A percentile compares a stretch with the other conserved stretches of the same genome.
Conservation (phyloP, 2,113 vertebrate species). For the human region DNA sequence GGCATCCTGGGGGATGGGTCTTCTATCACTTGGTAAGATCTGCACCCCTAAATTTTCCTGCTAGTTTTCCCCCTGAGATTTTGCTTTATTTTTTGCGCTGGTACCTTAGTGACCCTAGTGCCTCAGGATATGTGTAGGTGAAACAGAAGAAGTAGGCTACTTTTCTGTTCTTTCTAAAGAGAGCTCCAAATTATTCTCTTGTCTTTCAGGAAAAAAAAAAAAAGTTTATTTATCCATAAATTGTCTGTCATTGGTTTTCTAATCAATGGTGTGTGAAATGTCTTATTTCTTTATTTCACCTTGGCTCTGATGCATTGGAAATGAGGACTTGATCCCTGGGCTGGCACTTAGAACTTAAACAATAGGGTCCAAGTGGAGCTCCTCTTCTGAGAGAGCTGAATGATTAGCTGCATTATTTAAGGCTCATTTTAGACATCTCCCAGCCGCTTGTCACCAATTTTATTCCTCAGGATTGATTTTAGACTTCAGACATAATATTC, state of each 20-base stretch:
- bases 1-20: constrained; percentile 81
- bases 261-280: background rate
- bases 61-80: background rate
- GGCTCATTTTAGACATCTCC: background rate
- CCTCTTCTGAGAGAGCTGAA: background rate
- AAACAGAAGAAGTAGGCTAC: background rate
- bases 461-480: background rate
- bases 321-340: background rate
- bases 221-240: background rate
- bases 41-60: background rate
- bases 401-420: background rate
- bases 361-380: background rate
- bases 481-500: background rate
- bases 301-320: background rate
- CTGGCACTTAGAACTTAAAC: background rate
- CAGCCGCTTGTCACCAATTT: background rate
- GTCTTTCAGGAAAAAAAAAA: background rate
- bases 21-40: constrained; percentile 86
- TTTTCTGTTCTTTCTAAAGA: background rate
- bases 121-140: background rate
- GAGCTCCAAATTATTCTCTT: background rate
- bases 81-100: background rate
- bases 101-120: background rate
- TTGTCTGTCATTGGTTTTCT: background rate
- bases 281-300: background rate